These are phyloP conservation scores for Semnopithecus entellus DNA, from an alignment of 2,113 vertebrate genomes.

Conservation along the genomic window DNA sequence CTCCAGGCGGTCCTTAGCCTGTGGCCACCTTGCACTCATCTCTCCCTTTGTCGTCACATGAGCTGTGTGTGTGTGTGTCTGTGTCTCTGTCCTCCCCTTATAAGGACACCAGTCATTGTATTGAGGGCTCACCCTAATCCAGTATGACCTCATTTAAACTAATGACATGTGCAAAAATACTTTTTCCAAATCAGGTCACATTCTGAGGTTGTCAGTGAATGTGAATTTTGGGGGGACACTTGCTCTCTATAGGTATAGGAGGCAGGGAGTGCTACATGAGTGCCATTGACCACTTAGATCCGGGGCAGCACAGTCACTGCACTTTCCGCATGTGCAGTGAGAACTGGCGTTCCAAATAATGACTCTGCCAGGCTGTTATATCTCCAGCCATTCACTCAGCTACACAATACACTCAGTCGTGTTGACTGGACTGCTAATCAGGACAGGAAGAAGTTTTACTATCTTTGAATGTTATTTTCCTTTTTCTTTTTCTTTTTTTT, in stretches of 20 bases:
- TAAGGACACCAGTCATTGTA: background rate
- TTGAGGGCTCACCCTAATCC: background rate
- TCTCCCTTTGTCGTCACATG: background rate
- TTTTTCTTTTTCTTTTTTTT: too few relatives aligned
- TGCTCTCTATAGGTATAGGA: background rate
- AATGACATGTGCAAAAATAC: background rate
- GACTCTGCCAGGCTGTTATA: fast-evolving
- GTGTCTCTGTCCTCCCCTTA: background rate
- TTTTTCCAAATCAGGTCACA: background rate
- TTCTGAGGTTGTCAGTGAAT: background rate
- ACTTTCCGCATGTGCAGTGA: fast-evolving
- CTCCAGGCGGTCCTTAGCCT: background rate
- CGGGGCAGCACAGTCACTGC: background rate
- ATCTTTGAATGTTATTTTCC: background rate
- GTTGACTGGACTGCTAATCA: too few relatives aligned
- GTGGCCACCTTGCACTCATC: background rate
- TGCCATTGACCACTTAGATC: fast-evolving
- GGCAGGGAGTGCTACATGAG: fast-evolving
- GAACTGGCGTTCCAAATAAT: fast-evolving
- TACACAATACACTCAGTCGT: fast-evolving
- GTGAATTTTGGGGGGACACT: fast-evolving
- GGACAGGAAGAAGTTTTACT: fast-evolving
- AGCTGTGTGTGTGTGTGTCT: too few relatives aligned
- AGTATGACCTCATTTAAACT: background rate
- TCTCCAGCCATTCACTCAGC: background rate